Percentiles rank a stretch among this genome's conserved stretches.
Conservation (phyloP, 2,113 vertebrate genomes). For the Osmerus eperlanus region DNA sequence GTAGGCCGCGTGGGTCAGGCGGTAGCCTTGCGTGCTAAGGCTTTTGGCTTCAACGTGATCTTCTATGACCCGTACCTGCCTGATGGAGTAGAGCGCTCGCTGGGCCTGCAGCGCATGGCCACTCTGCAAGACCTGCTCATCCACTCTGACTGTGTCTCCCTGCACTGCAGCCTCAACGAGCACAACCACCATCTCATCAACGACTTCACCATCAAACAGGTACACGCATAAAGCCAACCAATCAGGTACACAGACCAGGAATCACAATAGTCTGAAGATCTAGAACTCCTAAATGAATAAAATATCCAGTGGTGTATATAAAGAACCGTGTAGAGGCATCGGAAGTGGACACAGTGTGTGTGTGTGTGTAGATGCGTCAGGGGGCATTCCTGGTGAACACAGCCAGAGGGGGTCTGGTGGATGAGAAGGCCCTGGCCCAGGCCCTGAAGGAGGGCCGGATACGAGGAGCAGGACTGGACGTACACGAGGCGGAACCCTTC, state of each 20-base stretch:
- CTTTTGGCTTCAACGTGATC: constrained; percentile 80
- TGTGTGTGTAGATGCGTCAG: constrained; percentile 74
- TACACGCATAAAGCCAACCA: constrained; percentile 21
- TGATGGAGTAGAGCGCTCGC: constrained; percentile 79
- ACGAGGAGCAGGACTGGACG: constrained; percentile 78
- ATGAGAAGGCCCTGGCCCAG: constrained; percentile 80
- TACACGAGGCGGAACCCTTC: constrained; percentile 80
- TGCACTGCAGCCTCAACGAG: constrained; percentile 82
- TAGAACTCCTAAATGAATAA: too few relatives aligned
- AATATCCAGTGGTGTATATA: background rate
- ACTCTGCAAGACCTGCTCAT: constrained; percentile 81
- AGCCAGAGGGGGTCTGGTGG: constrained; percentile 78
- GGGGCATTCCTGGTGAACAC: constrained; percentile 82
- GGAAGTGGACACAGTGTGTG: background rate
- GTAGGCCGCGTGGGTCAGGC: constrained; percentile 80
- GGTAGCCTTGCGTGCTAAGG: constrained; percentile 79
- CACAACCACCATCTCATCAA: constrained; percentile 86
- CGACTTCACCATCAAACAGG: constrained; percentile 86
- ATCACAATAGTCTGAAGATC: background rate
- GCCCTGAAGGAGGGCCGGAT: constrained; percentile 81
- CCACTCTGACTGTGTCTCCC: constrained; percentile 81
- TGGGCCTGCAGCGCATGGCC: constrained; percentile 79
- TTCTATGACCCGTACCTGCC: constrained; percentile 82
- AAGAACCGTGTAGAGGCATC: too few relatives aligned
- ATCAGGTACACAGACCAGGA: background rate